phyloP scores from a whole-genome alignment of 2,113 vertebrate species.

The Bucco capensis region DNA sequence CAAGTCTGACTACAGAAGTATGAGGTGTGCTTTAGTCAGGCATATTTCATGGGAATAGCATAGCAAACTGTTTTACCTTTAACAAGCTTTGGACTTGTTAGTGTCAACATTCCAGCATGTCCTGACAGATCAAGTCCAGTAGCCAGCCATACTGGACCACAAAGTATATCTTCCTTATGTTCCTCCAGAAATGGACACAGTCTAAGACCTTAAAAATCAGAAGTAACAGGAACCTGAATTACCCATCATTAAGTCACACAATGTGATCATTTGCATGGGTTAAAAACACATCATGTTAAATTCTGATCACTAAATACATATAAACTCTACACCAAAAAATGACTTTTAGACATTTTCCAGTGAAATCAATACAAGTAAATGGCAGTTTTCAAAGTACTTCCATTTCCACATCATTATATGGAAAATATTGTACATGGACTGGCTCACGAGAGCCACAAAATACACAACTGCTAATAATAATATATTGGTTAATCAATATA shows the following conservation, averaged over 20 bases:
- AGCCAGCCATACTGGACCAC: slow-evolving; percentile 96
- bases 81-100: slow-evolving; percentile 96
- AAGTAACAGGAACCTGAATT: background rate
- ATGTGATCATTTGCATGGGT: background rate
- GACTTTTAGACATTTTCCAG: background rate
- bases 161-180: slow-evolving; percentile 97
- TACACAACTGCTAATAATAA: background rate
- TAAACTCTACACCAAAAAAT: background rate
- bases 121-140: slow-evolving; percentile 96
- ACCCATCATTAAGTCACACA: background rate
- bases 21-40: background rate
- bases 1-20: background rate
- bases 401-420: background rate
- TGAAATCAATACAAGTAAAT: background rate
- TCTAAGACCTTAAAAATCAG: slow-evolving; percentile 79
- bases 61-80: slow-evolving; percentile 81
- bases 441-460: background rate
- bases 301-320: background rate
- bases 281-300: background rate
- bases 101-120: slow-evolving; percentile 95
- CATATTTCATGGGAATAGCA: background rate
- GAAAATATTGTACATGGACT: background rate
- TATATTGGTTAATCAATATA: background rate
- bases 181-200: slow-evolving; percentile 95
- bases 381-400: background rate